Evolutionary conservation across 2,113 vertebrate genomes (phyloP).

Genomic region (Megaleporinus macrocephalus): DNA sequence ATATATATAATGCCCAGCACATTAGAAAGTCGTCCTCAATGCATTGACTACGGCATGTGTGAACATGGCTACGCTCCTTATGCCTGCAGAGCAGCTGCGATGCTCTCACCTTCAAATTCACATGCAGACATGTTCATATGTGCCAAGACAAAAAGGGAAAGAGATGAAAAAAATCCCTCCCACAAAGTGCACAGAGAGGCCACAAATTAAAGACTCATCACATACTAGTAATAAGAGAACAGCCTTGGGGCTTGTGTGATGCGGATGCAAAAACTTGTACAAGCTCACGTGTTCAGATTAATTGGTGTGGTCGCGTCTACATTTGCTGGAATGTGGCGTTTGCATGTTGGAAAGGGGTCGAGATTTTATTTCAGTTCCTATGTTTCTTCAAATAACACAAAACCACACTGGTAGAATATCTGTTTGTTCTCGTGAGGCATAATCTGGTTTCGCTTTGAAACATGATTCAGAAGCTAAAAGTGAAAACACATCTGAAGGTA

Average conservation of each 20-base stretch:
- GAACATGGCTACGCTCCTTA: constrained; percentile 43
- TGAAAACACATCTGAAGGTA: constrained; percentile 7
- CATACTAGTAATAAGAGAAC: background rate
- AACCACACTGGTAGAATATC: constrained; percentile 13
- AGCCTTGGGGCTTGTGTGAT: constrained; percentile 2
- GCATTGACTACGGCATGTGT: constrained; percentile 38
- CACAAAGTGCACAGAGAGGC: background rate
- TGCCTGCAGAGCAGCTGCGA: constrained; percentile 33
- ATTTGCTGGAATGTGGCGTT: constrained; percentile 8
- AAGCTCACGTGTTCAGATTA: constrained; percentile 13
- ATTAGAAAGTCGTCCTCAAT: constrained; percentile 55
- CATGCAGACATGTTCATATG: constrained; percentile 12
- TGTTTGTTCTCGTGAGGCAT: background rate
- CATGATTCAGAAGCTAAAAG: constrained; percentile 17
- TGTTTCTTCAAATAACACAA: constrained; percentile 40
- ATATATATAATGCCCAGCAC: constrained; percentile 48
- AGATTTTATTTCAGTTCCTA: constrained; percentile 29
- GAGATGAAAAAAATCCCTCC: background rate
- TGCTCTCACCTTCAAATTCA: constrained; percentile 46
- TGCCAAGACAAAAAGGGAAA: background rate
- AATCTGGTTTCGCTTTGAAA: constrained; percentile 25
- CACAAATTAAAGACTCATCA: constrained; percentile 11
- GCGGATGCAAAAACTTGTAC: constrained; percentile 3
- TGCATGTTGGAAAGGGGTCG: background rate
- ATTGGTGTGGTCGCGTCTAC: background rate